phyloP scores from a whole-genome alignment of 2,797 vertebrate species.

The Melanotaenia boesemani region DNA sequence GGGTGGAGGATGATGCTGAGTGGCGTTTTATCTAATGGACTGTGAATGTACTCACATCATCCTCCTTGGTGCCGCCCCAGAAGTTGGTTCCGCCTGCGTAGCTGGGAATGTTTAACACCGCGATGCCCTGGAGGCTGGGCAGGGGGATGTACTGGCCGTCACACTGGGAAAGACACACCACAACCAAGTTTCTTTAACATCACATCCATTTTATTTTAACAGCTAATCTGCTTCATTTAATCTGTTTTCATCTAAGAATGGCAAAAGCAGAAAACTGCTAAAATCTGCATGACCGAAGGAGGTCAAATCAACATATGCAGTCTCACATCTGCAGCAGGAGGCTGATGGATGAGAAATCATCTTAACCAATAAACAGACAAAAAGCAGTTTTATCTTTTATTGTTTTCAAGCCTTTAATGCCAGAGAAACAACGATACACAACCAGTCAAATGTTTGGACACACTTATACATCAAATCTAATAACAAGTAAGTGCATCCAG shows the following conservation, averaged over 20 bases:
- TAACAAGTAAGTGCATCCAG: too few species aligned
- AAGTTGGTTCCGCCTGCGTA: conserved; percentile 98
- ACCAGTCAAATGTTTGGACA: too few species aligned
- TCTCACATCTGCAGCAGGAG: too few species aligned
- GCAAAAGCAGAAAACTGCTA: not conserved
- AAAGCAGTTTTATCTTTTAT: too few species aligned
- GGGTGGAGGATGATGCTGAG: conserved; percentile 22
- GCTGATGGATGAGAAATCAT: too few species aligned
- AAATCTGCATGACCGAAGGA: too few species aligned
- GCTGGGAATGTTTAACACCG: conserved; percentile 97
- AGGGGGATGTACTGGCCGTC: conserved; percentile 98
- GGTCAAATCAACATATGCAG: too few species aligned
- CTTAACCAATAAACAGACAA: too few species aligned
- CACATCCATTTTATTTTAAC: not conserved
- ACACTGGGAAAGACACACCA: conserved; percentile 83
- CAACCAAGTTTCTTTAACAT: not conserved
- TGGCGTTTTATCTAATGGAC: not conserved
- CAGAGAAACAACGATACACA: too few species aligned
- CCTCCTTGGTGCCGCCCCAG: conserved; percentile 98
- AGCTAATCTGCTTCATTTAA: not conserved
- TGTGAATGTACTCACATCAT: conserved; percentile 89
- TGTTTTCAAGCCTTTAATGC: too few species aligned
- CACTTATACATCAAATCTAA: too few species aligned
- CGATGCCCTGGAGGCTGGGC: conserved; percentile 96
- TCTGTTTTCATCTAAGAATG: not conserved